phyloP scores from a whole-genome alignment of 2,113 vertebrate genomes.

The Typhlomys cinereus region DNA sequence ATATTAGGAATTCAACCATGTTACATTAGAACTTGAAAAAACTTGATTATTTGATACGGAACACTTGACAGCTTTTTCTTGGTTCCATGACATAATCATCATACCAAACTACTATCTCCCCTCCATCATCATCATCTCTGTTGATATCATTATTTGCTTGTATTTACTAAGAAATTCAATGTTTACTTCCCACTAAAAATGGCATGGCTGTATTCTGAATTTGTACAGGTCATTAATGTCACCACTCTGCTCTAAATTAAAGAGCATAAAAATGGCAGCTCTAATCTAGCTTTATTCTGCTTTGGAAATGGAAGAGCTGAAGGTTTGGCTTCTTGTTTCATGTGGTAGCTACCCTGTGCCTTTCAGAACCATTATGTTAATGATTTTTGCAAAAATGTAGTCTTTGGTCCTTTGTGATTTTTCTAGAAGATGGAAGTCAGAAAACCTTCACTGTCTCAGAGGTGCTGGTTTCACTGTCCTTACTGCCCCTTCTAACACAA shows the following conservation, averaged over 20 bases:
- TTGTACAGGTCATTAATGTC: background rate
- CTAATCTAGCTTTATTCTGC: background rate
- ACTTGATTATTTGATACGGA: background rate
- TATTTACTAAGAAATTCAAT: background rate
- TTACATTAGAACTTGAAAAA: background rate
- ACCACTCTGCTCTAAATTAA: background rate
- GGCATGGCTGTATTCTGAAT: background rate
- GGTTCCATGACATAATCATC: too few species aligned
- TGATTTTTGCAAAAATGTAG: background rate
- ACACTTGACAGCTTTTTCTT: background rate
- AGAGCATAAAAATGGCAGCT: background rate
- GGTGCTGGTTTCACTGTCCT: too few species aligned
- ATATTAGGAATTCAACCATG: background rate
- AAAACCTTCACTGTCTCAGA: background rate
- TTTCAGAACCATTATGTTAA: background rate
- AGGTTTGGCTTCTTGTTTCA: background rate
- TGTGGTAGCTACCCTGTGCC: background rate
- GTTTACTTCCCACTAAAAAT: background rate
- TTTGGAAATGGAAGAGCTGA: background rate
- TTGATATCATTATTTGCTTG: background rate
- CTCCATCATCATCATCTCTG: too few species aligned
- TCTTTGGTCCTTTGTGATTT: background rate
- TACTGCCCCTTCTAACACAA: background rate
- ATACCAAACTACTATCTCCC: too few species aligned
- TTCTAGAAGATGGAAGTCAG: background rate